Evolutionary conservation across 2,797 vertebrate genomes (phyloP).

Genomic region (Alfaro cultratus): DNA sequence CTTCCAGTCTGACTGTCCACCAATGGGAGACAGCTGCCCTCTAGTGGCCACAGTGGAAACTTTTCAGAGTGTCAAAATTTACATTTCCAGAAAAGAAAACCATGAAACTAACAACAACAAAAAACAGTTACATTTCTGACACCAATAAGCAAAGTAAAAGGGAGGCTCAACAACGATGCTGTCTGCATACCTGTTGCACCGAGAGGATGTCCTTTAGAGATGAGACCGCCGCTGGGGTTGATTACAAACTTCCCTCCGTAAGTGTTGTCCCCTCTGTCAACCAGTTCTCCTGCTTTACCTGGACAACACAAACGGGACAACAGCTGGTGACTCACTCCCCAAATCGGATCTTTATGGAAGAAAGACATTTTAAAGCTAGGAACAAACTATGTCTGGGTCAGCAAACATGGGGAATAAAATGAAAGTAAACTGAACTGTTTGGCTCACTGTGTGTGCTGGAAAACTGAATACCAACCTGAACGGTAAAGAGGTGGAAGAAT

Average conservation of each 20-base stretch:
- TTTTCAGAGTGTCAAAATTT: neutral
- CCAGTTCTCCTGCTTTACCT: constrained; percentile 90
- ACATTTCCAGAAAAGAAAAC: neutral
- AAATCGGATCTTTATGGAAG: neutral
- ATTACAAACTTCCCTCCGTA: constrained; percentile 97
- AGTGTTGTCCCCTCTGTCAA: constrained; percentile 95
- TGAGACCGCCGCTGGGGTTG: constrained; percentile 96
- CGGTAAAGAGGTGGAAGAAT: too few species aligned
- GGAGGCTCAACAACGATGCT: neutral
- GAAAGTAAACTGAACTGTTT: neutral
- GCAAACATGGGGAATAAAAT: neutral
- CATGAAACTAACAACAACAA: too few species aligned
- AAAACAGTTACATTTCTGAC: neutral
- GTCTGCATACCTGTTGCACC: constrained; percentile 92
- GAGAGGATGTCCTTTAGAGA: constrained; percentile 96
- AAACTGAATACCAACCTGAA: neutral
- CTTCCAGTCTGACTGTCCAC: neutral
- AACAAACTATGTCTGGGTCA: neutral
- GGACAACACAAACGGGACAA: constrained; percentile 6
- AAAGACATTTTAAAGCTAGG: neutral
- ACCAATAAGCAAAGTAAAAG: neutral
- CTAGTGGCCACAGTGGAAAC: constrained; percentile 44
- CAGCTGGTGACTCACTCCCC: neutral
- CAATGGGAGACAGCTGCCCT: constrained; percentile 36
- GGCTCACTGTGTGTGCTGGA: neutral